Percentiles rank a stretch among this genome's conserved stretches.
Evolutionary conservation across 2,797 vertebrate genomes (phyloP).

Genomic region (Pteropus rufus): DNA sequence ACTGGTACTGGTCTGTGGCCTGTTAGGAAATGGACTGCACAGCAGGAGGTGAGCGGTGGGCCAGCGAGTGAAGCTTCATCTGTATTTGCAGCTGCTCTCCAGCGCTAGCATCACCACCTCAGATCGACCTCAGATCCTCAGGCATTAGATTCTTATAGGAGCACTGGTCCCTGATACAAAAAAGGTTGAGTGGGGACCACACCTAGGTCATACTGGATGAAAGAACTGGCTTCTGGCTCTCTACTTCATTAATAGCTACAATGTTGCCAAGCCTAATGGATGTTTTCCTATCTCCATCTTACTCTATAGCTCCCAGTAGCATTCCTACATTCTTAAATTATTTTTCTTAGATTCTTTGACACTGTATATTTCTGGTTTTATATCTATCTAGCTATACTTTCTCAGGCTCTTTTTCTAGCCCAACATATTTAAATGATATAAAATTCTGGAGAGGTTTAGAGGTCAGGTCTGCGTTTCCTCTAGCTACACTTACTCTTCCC

Average conservation of each 20-base stretch:
- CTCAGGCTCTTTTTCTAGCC: background rate
- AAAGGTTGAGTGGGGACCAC: too few relatives aligned
- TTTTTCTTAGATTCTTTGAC: background rate
- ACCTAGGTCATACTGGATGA: background rate
- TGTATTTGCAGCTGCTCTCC: too few relatives aligned
- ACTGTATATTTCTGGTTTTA: background rate
- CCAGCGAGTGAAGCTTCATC: too few relatives aligned
- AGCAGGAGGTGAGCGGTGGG: too few relatives aligned
- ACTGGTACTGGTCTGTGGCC: too few relatives aligned
- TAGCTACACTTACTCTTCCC: background rate
- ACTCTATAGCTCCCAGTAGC: background rate
- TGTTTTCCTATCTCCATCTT: background rate
- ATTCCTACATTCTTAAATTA: background rate
- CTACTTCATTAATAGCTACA: background rate
- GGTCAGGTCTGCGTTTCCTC: background rate
- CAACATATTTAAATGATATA: background rate
- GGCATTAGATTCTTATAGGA: too few relatives aligned
- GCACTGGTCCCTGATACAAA: too few relatives aligned
- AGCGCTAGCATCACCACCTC: too few relatives aligned
- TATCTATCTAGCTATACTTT: background rate
- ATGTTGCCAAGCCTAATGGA: background rate
- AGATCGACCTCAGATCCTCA: too few relatives aligned
- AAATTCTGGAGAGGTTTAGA: background rate
- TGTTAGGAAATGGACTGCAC: too few relatives aligned
- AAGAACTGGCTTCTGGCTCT: background rate